A percentile compares a stretch with the other conserved stretches of the same genome.
Evolutionary conservation across 2,888 invertebrate species (phyloP).

Genomic region (Arctia plantaginis): DNA sequence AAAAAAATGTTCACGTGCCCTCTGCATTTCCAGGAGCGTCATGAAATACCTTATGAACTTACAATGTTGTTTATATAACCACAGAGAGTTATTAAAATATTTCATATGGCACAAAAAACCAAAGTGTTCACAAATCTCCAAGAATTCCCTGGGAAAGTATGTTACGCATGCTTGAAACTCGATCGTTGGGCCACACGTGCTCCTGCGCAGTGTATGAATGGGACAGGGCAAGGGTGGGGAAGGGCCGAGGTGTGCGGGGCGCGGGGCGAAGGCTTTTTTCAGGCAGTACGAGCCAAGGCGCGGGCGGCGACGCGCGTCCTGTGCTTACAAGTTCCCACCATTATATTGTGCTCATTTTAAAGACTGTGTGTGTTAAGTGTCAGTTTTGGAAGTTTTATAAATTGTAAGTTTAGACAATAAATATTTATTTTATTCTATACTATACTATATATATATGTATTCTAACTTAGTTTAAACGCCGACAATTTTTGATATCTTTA

Average conservation of each 20-base stretch:
- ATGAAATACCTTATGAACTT: slow-evolving; percentile 34
- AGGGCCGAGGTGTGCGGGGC: slow-evolving; percentile 57
- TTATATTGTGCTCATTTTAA: slow-evolving; percentile 20
- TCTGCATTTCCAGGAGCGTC: slow-evolving; percentile 25
- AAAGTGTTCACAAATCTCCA: slow-evolving; percentile 50
- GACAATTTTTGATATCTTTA: slow-evolving; percentile 5
- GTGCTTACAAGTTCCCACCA: slow-evolving; percentile 46
- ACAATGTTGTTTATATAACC: slow-evolving; percentile 41
- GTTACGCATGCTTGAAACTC: slow-evolving; percentile 76
- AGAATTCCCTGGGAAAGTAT: slow-evolving; percentile 77
- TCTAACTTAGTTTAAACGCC: background rate
- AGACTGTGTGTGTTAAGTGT: slow-evolving; percentile 31
- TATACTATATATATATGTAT: background rate
- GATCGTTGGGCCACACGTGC: slow-evolving; percentile 81
- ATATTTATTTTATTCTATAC: slow-evolving; percentile 16
- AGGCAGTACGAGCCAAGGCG: slow-evolving; percentile 78
- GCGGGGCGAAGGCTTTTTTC: slow-evolving; percentile 81
- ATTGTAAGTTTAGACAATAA: slow-evolving; percentile 32
- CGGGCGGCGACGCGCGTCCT: slow-evolving; percentile 69
- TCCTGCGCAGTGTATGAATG: slow-evolving; percentile 67
- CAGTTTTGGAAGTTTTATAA: slow-evolving; percentile 21
- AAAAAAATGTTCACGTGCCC: slow-evolving; percentile 48
- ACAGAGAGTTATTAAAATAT: slow-evolving; percentile 51
- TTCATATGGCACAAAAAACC: slow-evolving; percentile 50
- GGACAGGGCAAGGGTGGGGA: slow-evolving; percentile 63